Base-by-base conservation (phyloP, 1,140 invertebrate species). In the Caerostris extrusa region DNA sequence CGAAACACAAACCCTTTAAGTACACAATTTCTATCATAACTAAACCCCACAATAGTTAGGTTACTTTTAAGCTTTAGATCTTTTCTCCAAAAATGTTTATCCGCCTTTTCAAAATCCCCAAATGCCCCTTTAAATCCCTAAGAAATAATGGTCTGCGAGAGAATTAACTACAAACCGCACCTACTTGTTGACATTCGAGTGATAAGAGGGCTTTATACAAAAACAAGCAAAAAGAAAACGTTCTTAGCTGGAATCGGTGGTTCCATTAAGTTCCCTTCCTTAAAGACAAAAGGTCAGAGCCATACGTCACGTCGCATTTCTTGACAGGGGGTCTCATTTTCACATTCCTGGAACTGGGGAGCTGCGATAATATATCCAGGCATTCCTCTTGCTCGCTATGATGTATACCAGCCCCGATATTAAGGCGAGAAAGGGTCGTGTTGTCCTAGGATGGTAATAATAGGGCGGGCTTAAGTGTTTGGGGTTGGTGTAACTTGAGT, bases 361-460 rank as follows among this genome's bases (percentile, higher is more conserved):
- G 57, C 17, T 64, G 60, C 60, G 85, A 87, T 87, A 87, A 87
- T 50, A 87, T 87, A 64, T 87, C 58, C 34, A 50, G 53, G 85
- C n/a, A 87, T 87, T 87, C 34, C 34, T 6, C n/a, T 7, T 81
- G 71, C 50, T 14, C 19, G 12, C 71, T 3, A 57, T 85, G 7
- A 85, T 85, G 17, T 85, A 85, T 17, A 55, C 10, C 34, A 58
- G 58, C 19, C 8, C 34, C 3, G 85, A 87, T 87, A 87, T 86
- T 86, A 58, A 34, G 34, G 34, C 71, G 14, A n/a, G 71, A 53
- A 53, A 53, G n/a, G 14, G 71, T 14, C 71, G 17, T 17, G 10
- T 64, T 64, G 61, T 64, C 61, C 17, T 64, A 64, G 12, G 10
- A 34, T 34, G 34, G 34, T 34, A 34, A 34, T 34, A 34, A 34